These are phyloP conservation scores for Ifrita kowaldi DNA, from an alignment of 2,113 vertebrate species.

Conservation along the genomic window DNA sequence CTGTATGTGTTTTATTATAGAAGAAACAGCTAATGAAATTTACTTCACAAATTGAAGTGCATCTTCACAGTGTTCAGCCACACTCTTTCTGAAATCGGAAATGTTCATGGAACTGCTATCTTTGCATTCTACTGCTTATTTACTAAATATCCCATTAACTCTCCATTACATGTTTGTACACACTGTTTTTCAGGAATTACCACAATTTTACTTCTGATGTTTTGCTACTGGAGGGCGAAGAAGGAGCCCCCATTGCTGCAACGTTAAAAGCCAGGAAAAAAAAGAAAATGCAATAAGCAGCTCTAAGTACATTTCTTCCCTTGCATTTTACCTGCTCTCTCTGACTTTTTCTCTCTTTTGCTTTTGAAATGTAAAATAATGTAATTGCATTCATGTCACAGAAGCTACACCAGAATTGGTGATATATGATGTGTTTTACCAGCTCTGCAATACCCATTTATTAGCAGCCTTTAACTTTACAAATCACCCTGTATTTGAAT, in stretches of 20 bases:
- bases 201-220: not conserved
- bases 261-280: not conserved
- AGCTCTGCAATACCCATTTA: not conserved
- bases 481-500: not conserved
- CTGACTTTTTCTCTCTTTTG: not conserved
- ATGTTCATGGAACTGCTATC: not conserved
- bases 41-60: not conserved
- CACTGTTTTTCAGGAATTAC: not conserved
- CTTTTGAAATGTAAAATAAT: not conserved
- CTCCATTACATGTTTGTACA: not conserved
- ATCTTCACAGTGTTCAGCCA: not conserved
- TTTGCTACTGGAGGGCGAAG: not conserved
- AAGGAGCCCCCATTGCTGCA: not conserved
- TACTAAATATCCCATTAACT: not conserved
- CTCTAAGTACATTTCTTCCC: not conserved
- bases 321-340: not conserved
- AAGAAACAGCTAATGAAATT: not conserved
- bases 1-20: not conserved
- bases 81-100: not conserved
- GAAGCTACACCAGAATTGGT: not conserved
- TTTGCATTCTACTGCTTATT: not conserved
- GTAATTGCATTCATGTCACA: not conserved
- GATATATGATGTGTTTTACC: not conserved
- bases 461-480: constrained; percentile 1
- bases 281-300: not conserved